phyloP scores from a whole-genome alignment of 2,888 invertebrate genomes.

The Hirtodrosophila duncani region DNA sequence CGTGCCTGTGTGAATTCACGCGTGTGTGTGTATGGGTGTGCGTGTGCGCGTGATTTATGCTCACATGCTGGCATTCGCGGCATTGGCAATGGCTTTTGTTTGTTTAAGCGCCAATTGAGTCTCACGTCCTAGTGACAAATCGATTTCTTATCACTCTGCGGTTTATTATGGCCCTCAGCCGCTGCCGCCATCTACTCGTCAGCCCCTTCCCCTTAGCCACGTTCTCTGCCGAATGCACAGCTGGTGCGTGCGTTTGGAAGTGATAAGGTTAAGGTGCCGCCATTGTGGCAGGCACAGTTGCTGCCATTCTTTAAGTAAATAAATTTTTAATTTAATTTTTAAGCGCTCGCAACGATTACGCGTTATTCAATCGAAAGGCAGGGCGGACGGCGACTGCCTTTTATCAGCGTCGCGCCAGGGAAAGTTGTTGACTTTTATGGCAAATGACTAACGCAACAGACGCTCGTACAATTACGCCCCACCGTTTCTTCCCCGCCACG shows the following conservation, averaged over 20 bases:
- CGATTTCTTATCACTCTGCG: constrained; percentile 70
- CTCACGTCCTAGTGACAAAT: constrained; percentile 68
- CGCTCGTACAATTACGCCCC: too few species aligned
- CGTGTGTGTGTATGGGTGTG: constrained; percentile 2
- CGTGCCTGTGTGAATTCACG: not conserved
- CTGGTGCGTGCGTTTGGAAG: not conserved
- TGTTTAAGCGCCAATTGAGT: constrained; percentile 69
- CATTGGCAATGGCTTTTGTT: constrained; percentile 45
- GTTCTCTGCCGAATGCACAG: constrained; percentile 3
- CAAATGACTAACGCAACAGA: constrained; percentile 38
- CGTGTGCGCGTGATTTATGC: constrained; percentile 54
- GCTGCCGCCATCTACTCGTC: not conserved
- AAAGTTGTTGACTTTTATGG: constrained; percentile 69
- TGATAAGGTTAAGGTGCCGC: constrained; percentile 47
- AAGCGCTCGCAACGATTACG: constrained; percentile 64
- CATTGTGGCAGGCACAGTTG: constrained; percentile 30
- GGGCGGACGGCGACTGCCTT: constrained; percentile 27
- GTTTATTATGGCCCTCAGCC: constrained; percentile 53
- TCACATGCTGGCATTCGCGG: constrained; percentile 43
- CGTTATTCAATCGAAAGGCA: constrained; percentile 61
- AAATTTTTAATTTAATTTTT: constrained; percentile 70
- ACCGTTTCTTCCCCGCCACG: not conserved
- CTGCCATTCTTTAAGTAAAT: constrained; percentile 46
- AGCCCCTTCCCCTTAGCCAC: not conserved
- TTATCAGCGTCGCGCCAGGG: constrained; percentile 54